These are phyloP conservation scores for Platycheirus albimanus DNA, from an alignment of 2,888 invertebrate genomes.

Conservation along the genomic window DNA sequence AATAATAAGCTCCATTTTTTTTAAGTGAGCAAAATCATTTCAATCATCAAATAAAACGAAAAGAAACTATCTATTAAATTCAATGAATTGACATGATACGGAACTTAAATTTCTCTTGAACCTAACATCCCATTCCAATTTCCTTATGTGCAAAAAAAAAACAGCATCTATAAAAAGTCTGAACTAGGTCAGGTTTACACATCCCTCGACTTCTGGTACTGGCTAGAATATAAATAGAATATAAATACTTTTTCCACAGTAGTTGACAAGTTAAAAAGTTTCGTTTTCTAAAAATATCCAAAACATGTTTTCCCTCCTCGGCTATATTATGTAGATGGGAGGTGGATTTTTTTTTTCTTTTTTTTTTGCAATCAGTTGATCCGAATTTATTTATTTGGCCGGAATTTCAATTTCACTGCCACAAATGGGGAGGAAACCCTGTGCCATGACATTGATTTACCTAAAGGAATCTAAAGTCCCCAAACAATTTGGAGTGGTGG, in stretches of 20 bases:
- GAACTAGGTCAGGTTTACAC: constrained; percentile 67
- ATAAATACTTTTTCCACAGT: constrained; percentile 53
- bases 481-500: constrained; percentile 44
- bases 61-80: no score
- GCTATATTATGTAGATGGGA: background rate
- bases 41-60: no score
- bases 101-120: constrained; percentile 41
- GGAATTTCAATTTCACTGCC: constrained; percentile 60
- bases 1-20: no score
- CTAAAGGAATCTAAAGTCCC: constrained; percentile 44
- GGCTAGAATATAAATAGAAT: constrained; percentile 55
- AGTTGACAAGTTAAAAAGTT: constrained; percentile 61
- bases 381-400: constrained; percentile 59
- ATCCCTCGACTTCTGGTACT: constrained; percentile 59
- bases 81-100: constrained; percentile 53
- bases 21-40: no score
- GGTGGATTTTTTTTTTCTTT: constrained; percentile 1
- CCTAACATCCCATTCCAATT: no score
- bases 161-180: constrained; percentile 30
- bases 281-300: constrained; percentile 31
- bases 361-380: constrained; percentile 28
- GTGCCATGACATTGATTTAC: constrained; percentile 56
- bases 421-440: constrained; percentile 14
- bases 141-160: no score
- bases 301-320: constrained; percentile 6